A percentile compares a stretch with the other conserved stretches of the same genome.
phyloP scores from a whole-genome alignment of 2,888 invertebrate genomes.

The Sipha maydis region DNA sequence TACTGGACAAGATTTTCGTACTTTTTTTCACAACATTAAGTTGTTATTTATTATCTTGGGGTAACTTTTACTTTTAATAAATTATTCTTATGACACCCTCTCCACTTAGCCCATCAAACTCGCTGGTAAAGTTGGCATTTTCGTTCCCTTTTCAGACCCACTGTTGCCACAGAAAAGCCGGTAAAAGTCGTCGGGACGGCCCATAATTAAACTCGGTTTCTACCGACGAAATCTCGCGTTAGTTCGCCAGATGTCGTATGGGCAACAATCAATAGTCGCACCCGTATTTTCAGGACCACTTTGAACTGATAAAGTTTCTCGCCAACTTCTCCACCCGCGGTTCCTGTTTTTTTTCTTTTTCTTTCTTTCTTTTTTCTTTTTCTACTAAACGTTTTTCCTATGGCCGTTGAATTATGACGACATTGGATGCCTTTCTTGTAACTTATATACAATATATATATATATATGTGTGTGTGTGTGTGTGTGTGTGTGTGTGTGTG shows the following conservation, averaged over 20 bases:
- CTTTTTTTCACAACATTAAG: neutral
- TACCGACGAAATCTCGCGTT: constrained; percentile 24
- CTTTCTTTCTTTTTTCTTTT: neutral
- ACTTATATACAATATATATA: constrained; percentile 16
- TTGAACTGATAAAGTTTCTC: constrained; percentile 44
- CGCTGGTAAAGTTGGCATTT: neutral
- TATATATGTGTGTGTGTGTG: no score
- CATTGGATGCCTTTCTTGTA: neutral
- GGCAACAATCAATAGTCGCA: constrained; percentile 48
- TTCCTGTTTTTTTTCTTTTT: neutral
- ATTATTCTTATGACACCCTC: neutral
- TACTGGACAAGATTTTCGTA: constrained; percentile 1
- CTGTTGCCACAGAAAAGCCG: constrained; percentile 5
- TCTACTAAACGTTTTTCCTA: neutral
- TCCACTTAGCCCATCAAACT: neutral
- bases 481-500: no score
- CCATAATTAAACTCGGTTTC: constrained; percentile 32
- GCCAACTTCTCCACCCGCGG: neutral
- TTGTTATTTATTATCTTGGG: constrained; percentile 19
- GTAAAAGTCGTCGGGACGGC: constrained; percentile 21
- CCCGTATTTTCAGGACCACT: constrained; percentile 32
- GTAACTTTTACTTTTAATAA: constrained; percentile 29
- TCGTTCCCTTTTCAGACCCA: neutral
- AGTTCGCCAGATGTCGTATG: constrained; percentile 51
- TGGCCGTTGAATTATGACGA: constrained; percentile 24